phyloP scores from a whole-genome alignment of 1,140 invertebrate species.

The Dendrolimus punctatus region DNA sequence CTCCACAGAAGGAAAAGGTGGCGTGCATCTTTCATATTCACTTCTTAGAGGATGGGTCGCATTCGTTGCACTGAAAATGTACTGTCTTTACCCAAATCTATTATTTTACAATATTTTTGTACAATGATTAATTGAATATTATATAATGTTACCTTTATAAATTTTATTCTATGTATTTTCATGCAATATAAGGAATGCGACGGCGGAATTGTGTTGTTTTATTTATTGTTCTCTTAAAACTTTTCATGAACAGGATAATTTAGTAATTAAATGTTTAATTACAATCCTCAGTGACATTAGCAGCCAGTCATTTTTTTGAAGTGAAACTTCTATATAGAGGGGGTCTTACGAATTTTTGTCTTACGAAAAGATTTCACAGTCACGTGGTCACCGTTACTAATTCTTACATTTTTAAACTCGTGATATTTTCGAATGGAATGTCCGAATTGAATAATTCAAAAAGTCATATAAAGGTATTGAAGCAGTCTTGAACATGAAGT shows the following conservation, averaged over 20 bases:
- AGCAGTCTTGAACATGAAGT: no score
- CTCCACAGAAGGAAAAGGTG: constrained; percentile 39
- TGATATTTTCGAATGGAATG: no score
- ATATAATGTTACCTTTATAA: constrained; percentile 13
- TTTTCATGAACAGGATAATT: background rate
- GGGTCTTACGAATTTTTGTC: no score
- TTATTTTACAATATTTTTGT: constrained; percentile 1
- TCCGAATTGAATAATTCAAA: no score
- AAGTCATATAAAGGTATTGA: no score
- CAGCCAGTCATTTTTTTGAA: no score
- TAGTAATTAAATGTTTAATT: background rate
- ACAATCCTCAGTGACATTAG: no score
- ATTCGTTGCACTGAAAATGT: constrained; percentile 60
- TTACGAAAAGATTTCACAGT: no score
- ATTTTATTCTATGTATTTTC: constrained; percentile 45
- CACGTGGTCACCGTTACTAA: no score
- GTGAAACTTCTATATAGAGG: no score
- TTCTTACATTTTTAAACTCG: no score
- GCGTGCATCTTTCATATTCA: constrained; percentile 42
- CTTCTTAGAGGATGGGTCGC: constrained; percentile 60
- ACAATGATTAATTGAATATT: constrained; percentile 8
- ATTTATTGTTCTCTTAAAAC: constrained; percentile 20
- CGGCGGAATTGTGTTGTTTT: constrained; percentile 55
- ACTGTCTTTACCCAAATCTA: constrained; percentile 10
- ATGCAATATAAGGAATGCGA: constrained; percentile 68